These are phyloP conservation scores for Xylocopa sonorina DNA, from an alignment of 1,140 invertebrate genomes.

Conservation along the genomic window DNA sequence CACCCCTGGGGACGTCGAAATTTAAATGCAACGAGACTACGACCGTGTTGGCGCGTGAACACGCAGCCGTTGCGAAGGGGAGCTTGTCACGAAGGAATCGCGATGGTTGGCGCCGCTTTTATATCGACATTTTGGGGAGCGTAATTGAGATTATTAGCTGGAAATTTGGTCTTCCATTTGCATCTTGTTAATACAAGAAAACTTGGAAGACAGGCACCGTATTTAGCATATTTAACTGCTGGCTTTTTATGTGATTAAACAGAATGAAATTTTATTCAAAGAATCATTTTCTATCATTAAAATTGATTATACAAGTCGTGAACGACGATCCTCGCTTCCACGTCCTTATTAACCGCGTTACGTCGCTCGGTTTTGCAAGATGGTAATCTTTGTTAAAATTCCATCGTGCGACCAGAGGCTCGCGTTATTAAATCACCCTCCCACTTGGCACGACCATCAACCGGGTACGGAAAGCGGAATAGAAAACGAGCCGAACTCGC, in stretches of 20 bases:
- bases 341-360: neutral
- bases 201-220: no score
- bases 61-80: neutral
- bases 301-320: neutral
- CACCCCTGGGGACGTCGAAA: neutral
- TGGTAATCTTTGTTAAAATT: conserved; percentile 19
- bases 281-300: neutral
- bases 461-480: conserved; percentile 9
- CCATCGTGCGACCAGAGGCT: neutral
- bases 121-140: neutral
- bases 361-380: neutral
- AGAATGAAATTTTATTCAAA: neutral
- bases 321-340: neutral
- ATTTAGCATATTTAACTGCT: no score
- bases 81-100: neutral
- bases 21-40: neutral
- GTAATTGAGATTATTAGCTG: neutral
- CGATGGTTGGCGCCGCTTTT: neutral
- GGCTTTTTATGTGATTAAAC: no score
- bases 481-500: conserved; percentile 3
- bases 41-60: neutral
- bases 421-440: conserved; percentile 14
- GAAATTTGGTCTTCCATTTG: no score
- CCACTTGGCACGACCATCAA: conserved; percentile 7
- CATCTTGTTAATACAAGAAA: no score